Conservation (phyloP, 2,797 vertebrate species). For the Notoglanidium macrostoma region DNA sequence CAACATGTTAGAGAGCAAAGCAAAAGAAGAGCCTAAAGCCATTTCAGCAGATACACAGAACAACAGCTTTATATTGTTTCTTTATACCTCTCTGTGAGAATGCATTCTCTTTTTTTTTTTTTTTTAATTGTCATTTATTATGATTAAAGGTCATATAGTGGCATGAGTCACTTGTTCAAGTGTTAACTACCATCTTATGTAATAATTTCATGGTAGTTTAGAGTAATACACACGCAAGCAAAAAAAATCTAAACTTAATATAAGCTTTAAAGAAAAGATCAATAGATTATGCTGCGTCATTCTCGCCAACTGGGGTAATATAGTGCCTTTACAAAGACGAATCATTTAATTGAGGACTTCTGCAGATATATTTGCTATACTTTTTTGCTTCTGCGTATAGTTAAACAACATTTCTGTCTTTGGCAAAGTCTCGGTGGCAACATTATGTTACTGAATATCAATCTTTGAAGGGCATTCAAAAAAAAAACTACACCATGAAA, state of each 20-base stretch:
- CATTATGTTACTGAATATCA: slow-evolving; percentile 6
- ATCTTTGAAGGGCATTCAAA: slow-evolving; percentile 23
- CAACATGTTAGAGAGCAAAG: slow-evolving; percentile 7
- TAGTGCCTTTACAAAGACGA: slow-evolving; percentile 20
- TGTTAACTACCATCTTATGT: slow-evolving; percentile 20
- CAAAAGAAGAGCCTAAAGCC: not conserved
- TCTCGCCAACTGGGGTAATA: slow-evolving; percentile 27
- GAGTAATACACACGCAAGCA: slow-evolving; percentile 34
- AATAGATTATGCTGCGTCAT: slow-evolving; percentile 19
- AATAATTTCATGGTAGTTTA: slow-evolving; percentile 25
- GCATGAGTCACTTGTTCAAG: not conserved
- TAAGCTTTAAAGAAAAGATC: slow-evolving; percentile 42
- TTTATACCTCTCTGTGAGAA: not conserved
- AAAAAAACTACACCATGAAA: slow-evolving; percentile 6
- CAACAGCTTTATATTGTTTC: not conserved
- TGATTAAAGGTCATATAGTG: not conserved
- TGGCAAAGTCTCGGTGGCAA: slow-evolving; percentile 22
- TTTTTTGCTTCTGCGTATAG: slow-evolving; percentile 9
- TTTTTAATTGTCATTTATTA: slow-evolving; percentile 5
- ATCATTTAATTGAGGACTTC: slow-evolving; percentile 20
- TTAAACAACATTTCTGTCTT: slow-evolving; percentile 31
- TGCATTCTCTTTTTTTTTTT: not conserved
- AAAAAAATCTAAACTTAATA: slow-evolving; percentile 25
- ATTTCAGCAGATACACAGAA: not conserved
- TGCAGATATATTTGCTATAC: slow-evolving; percentile 14